Base-by-base conservation (phyloP, 2,797 vertebrate species). In the Brachymystax lenok region DNA sequence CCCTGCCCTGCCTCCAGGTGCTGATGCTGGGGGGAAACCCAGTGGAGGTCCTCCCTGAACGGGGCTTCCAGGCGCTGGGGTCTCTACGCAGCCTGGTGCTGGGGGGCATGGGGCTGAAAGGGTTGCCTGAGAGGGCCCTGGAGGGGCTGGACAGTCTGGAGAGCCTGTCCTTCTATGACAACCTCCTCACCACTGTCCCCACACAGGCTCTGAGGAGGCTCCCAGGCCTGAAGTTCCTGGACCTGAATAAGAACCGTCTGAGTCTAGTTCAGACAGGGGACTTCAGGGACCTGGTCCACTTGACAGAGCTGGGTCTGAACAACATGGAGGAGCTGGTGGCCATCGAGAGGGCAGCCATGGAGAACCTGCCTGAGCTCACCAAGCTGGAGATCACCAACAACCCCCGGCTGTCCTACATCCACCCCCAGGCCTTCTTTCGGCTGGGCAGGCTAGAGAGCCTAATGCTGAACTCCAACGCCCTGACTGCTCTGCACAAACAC, bases 371-470 rank as follows among this genome's bases (percentile, higher is more conserved):
- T 0, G 98, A 99, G 87, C 92, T 99, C 80, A 99, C 98, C 83
- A 99, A 99, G 87, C 92, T 99, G 12, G 98, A 99, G 59, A 95
- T 99, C 80, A 98, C 97, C 85, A 99, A 99, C 92, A 99, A 99
- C 89, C 98, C 97, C 0, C 95, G 95, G 72, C 93, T 99, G 70
- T 99, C 98, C 46, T 99, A 95, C 80, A 95, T 99, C 80, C 97
- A 99, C 83, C 97, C 97, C 1, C 93, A 94, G 1, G 98, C 98
- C 1, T 99, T 99, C 90, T 92, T 94, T 75, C 95, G 92, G 80
- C 93, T 99, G 35, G 95, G 91, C 71, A 94, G 94, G 61, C 94
- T 99, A 90, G 98, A 99, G 88, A 99, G 96, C 72, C 95, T 99
- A 24, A 99, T 99, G 98, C 96, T 99, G 56, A 99, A 99, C 94